phyloP scores from a whole-genome alignment of 2,888 invertebrate genomes.

The Rhagium mordax region DNA sequence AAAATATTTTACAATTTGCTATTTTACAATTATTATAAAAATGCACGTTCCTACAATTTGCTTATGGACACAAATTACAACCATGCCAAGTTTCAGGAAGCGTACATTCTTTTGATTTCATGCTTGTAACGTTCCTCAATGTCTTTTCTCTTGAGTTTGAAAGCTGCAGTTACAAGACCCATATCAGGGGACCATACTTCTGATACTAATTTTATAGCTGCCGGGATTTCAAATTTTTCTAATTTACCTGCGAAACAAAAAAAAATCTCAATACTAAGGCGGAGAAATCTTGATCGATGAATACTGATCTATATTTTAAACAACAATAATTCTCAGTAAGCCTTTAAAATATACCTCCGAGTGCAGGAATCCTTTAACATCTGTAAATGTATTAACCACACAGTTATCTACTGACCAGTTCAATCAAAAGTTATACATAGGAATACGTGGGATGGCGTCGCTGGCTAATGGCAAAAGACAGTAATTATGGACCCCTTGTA shows the following conservation, averaged over 20 bases:
- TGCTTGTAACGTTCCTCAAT: slow-evolving; percentile 95
- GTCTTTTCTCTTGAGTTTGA: slow-evolving; percentile 97
- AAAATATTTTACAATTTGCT: slow-evolving; percentile 45
- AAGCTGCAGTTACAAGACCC: slow-evolving; percentile 97
- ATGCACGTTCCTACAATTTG: slow-evolving; percentile 53
- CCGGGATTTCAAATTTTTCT: slow-evolving; percentile 93
- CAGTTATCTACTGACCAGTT: too few species aligned
- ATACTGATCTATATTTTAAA: background rate
- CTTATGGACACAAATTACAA: slow-evolving; percentile 41
- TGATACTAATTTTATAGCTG: slow-evolving; percentile 87
- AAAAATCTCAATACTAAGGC: background rate
- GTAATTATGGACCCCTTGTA: too few species aligned
- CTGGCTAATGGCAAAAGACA: too few species aligned
- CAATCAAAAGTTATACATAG: too few species aligned
- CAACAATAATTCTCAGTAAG: too few species aligned
- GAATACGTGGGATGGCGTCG: too few species aligned
- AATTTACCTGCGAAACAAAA: slow-evolving; percentile 79
- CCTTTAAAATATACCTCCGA: too few species aligned
- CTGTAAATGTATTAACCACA: too few species aligned
- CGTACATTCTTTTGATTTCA: slow-evolving; percentile 95
- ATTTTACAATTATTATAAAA: slow-evolving; percentile 38
- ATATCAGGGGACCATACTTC: slow-evolving; percentile 98
- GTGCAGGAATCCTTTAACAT: too few species aligned
- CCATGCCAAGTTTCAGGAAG: slow-evolving; percentile 79
- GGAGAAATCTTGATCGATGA: background rate